Evolutionary conservation across 2,888 invertebrate species (phyloP).

Genomic region (Sinohyriopsis cumingii): DNA sequence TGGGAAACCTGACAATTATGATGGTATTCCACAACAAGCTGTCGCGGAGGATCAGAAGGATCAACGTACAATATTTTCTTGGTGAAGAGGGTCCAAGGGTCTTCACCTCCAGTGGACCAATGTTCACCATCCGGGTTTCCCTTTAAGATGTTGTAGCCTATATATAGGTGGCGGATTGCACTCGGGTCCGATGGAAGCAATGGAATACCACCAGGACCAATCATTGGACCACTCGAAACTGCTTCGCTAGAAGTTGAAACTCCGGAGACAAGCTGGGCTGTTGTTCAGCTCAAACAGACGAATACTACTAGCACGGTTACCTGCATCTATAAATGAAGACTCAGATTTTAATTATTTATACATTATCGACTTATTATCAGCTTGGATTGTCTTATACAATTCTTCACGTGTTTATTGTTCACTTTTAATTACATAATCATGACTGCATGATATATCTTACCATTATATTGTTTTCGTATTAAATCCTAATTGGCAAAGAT

Average conservation of each 20-base stretch:
- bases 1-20: slow-evolving; percentile 36
- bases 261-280: background rate
- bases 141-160: slow-evolving; percentile 45
- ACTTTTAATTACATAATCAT: too few relatives aligned
- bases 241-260: background rate
- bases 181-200: slow-evolving; percentile 16
- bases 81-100: slow-evolving; percentile 41
- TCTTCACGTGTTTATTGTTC: too few relatives aligned
- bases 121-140: slow-evolving; percentile 50
- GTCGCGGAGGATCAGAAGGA: slow-evolving; percentile 19
- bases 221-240: background rate
- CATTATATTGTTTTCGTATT: too few relatives aligned
- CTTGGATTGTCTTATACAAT: too few relatives aligned
- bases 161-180: slow-evolving; percentile 35
- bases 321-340: background rate
- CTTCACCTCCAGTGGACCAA: slow-evolving; percentile 40
- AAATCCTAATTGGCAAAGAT: too few relatives aligned
- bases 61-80: slow-evolving; percentile 38
- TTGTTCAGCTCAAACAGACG: background rate
- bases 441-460: too few relatives aligned
- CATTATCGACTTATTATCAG: too few relatives aligned
- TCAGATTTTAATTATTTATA: too few relatives aligned
- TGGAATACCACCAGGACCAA: slow-evolving; percentile 2
- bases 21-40: slow-evolving; percentile 25
- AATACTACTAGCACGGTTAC: background rate